Base-by-base conservation (phyloP, 2,113 vertebrate species). In the Chloropsis cyanopogon region DNA sequence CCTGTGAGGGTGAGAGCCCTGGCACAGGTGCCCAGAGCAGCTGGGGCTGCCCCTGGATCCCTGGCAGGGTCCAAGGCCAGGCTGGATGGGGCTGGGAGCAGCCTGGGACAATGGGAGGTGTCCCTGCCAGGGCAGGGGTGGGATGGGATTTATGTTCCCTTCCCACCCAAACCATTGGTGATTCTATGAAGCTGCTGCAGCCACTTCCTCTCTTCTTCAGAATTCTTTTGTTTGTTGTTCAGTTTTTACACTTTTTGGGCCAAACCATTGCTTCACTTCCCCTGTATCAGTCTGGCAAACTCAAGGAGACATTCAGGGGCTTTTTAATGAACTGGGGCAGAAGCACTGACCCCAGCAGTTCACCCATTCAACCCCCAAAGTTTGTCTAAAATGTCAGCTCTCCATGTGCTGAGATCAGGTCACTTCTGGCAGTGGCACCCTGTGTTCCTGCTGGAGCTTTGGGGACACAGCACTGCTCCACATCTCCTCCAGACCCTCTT, bases 31-130 rank as follows among this genome's bases (percentile, higher is more conserved):
- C 41, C 71, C 41, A 46, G 15, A 71, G 50, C 0, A 44, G 52
- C 70, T 73, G 53, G 2, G 41, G 53, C 53, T 76, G 42, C 20
- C 14, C n/a, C 44, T 46, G 70, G 24, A 60, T 76, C 56, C 72
- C 56, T 60, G 44, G 44, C 0, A 61, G 35, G 61, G 73, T 0
- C 44, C 56, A 31, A 49, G 56, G 72, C 44, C n/a, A 19, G 56
- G 56, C 0, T 77, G 73, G n/a, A 33, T 2, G 11, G 0, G 72
- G 11, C 3, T 14, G 23, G 73, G n/a, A 61, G 56, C 44, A 23
- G 0, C 44, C 35, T 77, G 56, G 54, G 20, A 10, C 0, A 37
- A 42, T 37, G 54, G 33, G 0, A 75, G 11, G 21, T 49, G 42
- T 59, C 42, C 33, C 33, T 47, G 41, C 24, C 33, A 5, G 35